These are phyloP conservation scores for Odontamblyopus lacepedii DNA, from an alignment of 2,797 vertebrate species.

Conservation along the genomic window DNA sequence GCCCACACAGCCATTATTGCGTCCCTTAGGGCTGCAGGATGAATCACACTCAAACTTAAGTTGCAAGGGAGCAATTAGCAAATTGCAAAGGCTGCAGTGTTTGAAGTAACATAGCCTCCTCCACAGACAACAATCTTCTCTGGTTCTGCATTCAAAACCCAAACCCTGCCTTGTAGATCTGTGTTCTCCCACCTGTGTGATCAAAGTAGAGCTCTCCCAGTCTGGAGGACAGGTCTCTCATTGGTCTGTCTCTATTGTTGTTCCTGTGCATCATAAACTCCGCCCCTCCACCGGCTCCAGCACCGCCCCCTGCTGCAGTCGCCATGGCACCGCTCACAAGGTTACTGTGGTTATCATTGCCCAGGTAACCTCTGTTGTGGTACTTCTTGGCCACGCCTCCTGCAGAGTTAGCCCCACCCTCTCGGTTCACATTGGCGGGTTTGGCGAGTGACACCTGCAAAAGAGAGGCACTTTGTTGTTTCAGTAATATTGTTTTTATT, in stretches of 20 bases:
- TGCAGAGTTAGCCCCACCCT: slow-evolving; percentile 37
- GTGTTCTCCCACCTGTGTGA: slow-evolving; percentile 19
- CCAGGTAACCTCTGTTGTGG: slow-evolving; percentile 38
- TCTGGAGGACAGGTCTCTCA: slow-evolving; percentile 68
- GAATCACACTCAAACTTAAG: no score
- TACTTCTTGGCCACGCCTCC: slow-evolving; percentile 13
- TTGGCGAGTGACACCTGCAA: slow-evolving; percentile 83
- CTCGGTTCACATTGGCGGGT: slow-evolving; percentile 68
- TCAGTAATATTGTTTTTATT: background rate
- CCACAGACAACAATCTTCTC: no score
- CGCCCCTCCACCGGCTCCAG: slow-evolving; percentile 22
- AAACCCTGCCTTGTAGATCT: no score
- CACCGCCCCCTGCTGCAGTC: slow-evolving; percentile 34
- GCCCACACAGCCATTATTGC: no score
- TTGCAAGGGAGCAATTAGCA: no score
- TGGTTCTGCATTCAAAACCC: background rate
- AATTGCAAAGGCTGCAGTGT: no score
- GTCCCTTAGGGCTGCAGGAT: no score
- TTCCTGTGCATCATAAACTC: background rate
- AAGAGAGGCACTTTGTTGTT: background rate
- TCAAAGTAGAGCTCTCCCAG: slow-evolving; percentile 69
- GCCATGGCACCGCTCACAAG: background rate
- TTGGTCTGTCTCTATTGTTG: background rate
- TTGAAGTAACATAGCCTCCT: no score
- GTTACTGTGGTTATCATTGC: background rate